Base-by-base conservation (phyloP, 2,888 invertebrate genomes). In the Caenorhabditis sp. region DNA sequence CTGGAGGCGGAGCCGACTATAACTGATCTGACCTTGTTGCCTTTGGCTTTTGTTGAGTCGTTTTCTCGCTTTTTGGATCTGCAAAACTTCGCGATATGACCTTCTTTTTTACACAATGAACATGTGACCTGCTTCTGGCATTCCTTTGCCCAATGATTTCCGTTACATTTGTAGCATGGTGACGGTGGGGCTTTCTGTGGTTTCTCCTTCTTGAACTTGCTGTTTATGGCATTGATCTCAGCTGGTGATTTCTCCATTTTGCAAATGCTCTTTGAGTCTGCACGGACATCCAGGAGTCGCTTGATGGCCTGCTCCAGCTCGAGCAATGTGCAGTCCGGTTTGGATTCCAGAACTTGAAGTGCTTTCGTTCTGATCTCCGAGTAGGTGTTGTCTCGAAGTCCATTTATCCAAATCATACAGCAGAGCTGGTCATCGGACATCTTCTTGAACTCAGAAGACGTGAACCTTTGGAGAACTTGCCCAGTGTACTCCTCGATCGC, bases 121-220 rank as follows among this genome's bases (percentile, higher is more conserved):
- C 63, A 38, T 26, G 44, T 14, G 44, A 41, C 61, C 35, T 61
- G 7, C 22, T 63, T 63, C 3, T 41, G 41, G 75, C 75, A 75
- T 7, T 75, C 64, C 8, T 38, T 54, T 4, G 19, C 26, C 75
- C 75, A 75, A 56, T 75, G 75, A 22, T 63, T 28, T 12, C 54
- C 54, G 10, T 4, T 1, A 26, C 75, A 75, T 16, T 22, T 49
- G 41, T 2, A 35, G 64, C 75, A 75, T 28, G 75, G 75, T 22
- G 38, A 41, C 22, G 56, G 54, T 66, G 51, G 66, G 1, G 54
- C 6, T 22, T 26, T 28, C 41, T 54, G 54, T 7, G 56, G 31
- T 28, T 56, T 56, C 1, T 56, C 56, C 26, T 1, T 28, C 22
- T 44, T 44, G 16, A 14, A 4, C 44, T 44, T 14, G 4, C 3